phyloP scores from a whole-genome alignment of 2,888 invertebrate species.

The Drosophila bunnanda region DNA sequence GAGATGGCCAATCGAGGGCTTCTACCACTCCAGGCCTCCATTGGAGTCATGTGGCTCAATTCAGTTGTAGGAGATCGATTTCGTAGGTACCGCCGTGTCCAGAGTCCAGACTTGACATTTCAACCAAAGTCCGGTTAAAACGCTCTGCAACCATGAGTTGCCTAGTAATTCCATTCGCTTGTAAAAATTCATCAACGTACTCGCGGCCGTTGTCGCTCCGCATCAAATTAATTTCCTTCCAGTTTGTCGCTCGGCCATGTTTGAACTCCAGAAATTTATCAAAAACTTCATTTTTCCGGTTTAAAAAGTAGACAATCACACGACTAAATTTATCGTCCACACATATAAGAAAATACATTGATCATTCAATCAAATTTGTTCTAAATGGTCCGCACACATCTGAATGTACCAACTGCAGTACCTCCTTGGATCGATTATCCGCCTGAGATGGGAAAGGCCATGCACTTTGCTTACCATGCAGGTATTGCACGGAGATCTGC shows the following conservation, averaged over 20 bases:
- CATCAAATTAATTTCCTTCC: too few relatives aligned
- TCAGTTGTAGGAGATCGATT: neutral
- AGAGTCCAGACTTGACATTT: neutral
- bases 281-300: neutral
- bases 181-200: neutral
- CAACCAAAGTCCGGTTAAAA: neutral
- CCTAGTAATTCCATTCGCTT: neutral
- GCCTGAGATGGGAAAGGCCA: neutral
- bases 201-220: too few relatives aligned
- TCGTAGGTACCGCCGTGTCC: neutral
- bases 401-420: neutral
- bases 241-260: neutral
- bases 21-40: neutral
- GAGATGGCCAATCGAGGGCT: too few relatives aligned
- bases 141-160: neutral
- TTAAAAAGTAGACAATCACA: neutral
- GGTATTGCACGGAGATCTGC: neutral
- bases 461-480: neutral
- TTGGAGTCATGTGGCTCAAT: neutral
- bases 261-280: neutral
- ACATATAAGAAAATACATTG: neutral
- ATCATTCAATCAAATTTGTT: neutral
- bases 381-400: slow-evolving; percentile 1
- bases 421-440: neutral
- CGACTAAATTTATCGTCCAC: neutral